Evolutionary conservation across 2,113 vertebrate species (phyloP), one percentile per base, ranked within the genome.

Genomic region (Sorex fumeus): DNA sequence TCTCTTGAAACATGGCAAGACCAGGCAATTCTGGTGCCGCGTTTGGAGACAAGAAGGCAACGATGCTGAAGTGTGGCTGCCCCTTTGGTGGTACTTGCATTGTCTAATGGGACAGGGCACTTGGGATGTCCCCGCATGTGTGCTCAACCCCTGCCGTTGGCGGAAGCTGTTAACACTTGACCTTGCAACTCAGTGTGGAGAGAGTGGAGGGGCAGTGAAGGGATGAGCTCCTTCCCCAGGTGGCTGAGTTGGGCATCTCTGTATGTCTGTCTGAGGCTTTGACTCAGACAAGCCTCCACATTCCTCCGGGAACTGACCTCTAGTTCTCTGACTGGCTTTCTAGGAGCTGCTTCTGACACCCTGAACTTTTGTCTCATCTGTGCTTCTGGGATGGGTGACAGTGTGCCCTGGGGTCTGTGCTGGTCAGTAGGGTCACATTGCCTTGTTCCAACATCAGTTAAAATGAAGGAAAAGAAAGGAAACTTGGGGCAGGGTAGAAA

Each of bases 1-100:
- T 90, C 66, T 86, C 57, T 84, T 45, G 75, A 96, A 86, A 75
- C 71, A 72, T 93, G 53, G 30, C 88, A 92, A 40, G 28, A 87
- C 3, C 13, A 43, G 25, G 47, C 34, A 43, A 43, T 60, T 88
- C 21, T 75, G 72, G 45, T 64, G 8, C 53, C 70, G 32, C 7
- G 2, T 84, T 36, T 84, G 36, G 76, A 72, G 50, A 43, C 30
- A 64, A 12, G 13, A 60, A 30, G 2, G 8, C 16, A 28, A n/a
- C 6, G n/a, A 64, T 2, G 12, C 43, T 53, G 30, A 80, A 15
- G 25, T 45, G 60, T 1, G 30, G 78, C 81, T 67, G 53, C 28
- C 32, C 57, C 64, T 93, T 86, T 1, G 3, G 45, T 47, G 72
- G 53, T 36, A 28, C 11, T 25, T 3, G 7, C 9, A 30, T 3